phyloP scores from a whole-genome alignment of 2,797 vertebrate genomes.

The Neosilurus hyrtlii region DNA sequence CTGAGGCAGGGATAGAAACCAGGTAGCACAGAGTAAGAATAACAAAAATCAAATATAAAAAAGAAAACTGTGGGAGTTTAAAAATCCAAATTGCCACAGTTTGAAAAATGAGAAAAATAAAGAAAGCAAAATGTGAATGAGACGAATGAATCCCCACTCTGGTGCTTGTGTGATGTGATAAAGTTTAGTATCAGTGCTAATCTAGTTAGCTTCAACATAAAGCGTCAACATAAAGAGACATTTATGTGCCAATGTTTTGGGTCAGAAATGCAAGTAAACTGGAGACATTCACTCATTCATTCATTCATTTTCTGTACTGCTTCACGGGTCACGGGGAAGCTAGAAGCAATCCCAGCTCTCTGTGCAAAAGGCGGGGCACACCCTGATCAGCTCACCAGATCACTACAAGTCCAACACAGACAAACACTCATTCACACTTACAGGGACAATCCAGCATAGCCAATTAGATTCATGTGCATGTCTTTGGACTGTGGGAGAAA shows the following conservation, averaged over 20 bases:
- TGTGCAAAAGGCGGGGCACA: too few relatives aligned
- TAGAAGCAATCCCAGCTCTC: too few relatives aligned
- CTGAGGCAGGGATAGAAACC: constrained; percentile 31
- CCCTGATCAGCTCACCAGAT: too few relatives aligned
- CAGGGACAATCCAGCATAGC: too few relatives aligned
- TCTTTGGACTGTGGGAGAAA: too few relatives aligned
- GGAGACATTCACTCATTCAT: too few relatives aligned
- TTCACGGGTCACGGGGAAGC: too few relatives aligned
- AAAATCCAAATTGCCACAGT: not conserved
- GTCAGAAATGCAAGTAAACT: not conserved
- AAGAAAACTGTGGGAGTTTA: constrained; percentile 29
- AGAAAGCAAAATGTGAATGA: not conserved
- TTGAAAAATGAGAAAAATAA: not conserved
- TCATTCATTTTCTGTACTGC: too few relatives aligned
- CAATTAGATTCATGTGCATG: too few relatives aligned
- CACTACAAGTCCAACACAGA: too few relatives aligned
- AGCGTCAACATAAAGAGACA: not conserved
- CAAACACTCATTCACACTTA: too few relatives aligned
- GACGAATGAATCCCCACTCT: not conserved
- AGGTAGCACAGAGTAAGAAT: not conserved
- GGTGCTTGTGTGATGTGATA: not conserved
- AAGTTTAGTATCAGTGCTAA: not conserved
- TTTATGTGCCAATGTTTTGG: not conserved
- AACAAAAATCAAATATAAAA: constrained; percentile 36
- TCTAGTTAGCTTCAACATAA: not conserved